Evolutionary conservation across 2,888 invertebrate genomes (phyloP).

Genomic region (Clusia tigrina): DNA sequence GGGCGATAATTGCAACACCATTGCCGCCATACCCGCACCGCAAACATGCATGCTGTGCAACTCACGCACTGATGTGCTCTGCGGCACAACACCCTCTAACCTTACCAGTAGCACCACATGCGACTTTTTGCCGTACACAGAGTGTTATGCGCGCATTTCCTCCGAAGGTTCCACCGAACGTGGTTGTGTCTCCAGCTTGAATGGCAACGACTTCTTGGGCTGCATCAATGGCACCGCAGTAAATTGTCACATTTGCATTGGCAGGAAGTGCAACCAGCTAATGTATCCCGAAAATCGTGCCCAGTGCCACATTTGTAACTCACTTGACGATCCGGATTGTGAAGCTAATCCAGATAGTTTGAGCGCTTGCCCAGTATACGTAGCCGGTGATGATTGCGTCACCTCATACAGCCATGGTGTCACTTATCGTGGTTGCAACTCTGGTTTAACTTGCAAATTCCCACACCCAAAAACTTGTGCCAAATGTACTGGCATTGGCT

Average conservation of each 20-base stretch:
- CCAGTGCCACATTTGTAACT: conserved; percentile 55
- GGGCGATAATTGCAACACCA: conserved; percentile 48
- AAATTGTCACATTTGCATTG: conserved; percentile 46
- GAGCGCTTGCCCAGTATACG: conserved; percentile 46
- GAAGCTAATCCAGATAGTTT: conserved; percentile 45
- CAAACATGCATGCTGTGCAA: conserved; percentile 51
- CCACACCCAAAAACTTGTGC: conserved; percentile 44
- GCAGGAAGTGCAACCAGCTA: conserved; percentile 46
- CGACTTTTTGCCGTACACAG: conserved; percentile 40
- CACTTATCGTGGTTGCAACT: conserved; percentile 51
- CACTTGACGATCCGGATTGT: conserved; percentile 42
- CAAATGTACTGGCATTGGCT: conserved; percentile 47
- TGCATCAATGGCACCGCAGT: conserved; percentile 51
- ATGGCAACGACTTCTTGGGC: conserved; percentile 50
- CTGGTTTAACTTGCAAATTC: conserved; percentile 46
- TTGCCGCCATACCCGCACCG: conserved; percentile 38
- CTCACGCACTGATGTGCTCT: conserved; percentile 51
- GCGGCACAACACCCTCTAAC: conserved; percentile 43
- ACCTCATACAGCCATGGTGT: conserved; percentile 44
- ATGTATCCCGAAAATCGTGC: conserved; percentile 47
- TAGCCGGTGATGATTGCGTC: conserved; percentile 49
- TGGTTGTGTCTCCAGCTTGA: conserved; percentile 54
- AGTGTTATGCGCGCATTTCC: conserved; percentile 54
- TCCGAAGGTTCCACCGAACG: conserved; percentile 56
- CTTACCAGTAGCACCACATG: conserved; percentile 43